Percentiles rank a stretch among this genome's conserved stretches.
phyloP scores from a whole-genome alignment of 1,140 invertebrate species.

The Hetaerina americana region DNA sequence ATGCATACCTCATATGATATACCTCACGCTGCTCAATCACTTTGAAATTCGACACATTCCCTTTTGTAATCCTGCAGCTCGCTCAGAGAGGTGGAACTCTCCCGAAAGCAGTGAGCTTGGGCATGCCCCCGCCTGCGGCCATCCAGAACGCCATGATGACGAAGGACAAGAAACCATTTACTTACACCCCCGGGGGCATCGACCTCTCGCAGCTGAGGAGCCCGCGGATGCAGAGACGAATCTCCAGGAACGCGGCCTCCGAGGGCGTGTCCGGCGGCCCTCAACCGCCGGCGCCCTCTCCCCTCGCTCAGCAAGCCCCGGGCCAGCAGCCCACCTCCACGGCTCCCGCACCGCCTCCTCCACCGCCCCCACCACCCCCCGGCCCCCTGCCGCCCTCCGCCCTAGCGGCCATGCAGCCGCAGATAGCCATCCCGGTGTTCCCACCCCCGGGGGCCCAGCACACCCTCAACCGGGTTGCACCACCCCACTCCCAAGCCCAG shows the following conservation, averaged over 20 bases:
- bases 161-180: slow-evolving; percentile 91
- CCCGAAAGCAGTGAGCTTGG: slow-evolving; percentile 9
- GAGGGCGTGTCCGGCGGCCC: slow-evolving; percentile 34
- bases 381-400: slow-evolving; percentile 33
- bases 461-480: slow-evolving; percentile 25
- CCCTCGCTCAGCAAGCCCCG: slow-evolving; percentile 30
- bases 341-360: slow-evolving; percentile 15
- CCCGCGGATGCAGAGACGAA: slow-evolving; percentile 72
- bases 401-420: slow-evolving; percentile 42
- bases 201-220: slow-evolving; percentile 81
- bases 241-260: slow-evolving; percentile 44
- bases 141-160: slow-evolving; percentile 89
- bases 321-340: slow-evolving; percentile 24
- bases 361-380: slow-evolving; percentile 20
- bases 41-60: slow-evolving; percentile 8
- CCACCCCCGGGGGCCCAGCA: slow-evolving; percentile 37
- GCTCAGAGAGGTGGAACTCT: slow-evolving; percentile 19
- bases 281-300: slow-evolving; percentile 39
- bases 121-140: slow-evolving; percentile 62
- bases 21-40: no score
- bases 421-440: slow-evolving; percentile 54
- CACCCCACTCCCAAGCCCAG: slow-evolving; percentile 16
- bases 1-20: no score
- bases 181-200: slow-evolving; percentile 82
- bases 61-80: slow-evolving; percentile 14